phyloP scores from a whole-genome alignment of 1,140 invertebrate genomes.

The Pomacea maculata region DNA sequence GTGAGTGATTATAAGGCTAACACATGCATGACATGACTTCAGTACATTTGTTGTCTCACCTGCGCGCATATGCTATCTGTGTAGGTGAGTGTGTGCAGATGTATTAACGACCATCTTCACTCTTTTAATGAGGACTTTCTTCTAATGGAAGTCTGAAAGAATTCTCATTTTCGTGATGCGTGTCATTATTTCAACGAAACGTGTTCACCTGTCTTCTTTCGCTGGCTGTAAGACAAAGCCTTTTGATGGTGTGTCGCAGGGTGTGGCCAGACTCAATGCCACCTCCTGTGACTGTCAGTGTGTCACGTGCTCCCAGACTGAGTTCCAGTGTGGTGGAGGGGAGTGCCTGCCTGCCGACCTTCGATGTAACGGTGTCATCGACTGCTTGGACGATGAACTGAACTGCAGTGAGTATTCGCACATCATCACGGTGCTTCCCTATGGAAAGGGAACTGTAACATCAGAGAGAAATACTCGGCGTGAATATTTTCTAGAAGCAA shows the following conservation, averaged over 20 bases:
- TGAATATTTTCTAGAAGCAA: too few species aligned
- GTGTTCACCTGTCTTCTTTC: too few species aligned
- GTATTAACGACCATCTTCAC: background rate
- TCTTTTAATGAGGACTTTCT: too few species aligned
- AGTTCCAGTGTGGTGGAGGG: constrained; percentile 77
- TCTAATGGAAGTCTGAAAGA: too few species aligned
- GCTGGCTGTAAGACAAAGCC: background rate
- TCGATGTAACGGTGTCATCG: constrained; percentile 84
- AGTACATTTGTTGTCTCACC: too few species aligned
- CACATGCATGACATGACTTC: background rate
- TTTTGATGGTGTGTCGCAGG: constrained; percentile 24
- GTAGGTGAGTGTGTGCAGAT: too few species aligned
- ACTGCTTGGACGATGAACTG: constrained; percentile 86
- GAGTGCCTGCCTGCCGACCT: constrained; percentile 76
- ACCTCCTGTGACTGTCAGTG: constrained; percentile 78
- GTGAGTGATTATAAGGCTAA: constrained; percentile 49
- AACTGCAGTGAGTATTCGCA: constrained; percentile 67
- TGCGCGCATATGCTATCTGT: too few species aligned
- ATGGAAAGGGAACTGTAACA: too few species aligned
- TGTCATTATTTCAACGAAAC: too few species aligned
- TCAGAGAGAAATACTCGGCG: too few species aligned
- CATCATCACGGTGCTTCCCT: too few species aligned
- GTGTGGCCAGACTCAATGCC: constrained; percentile 53
- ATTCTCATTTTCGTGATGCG: too few species aligned
- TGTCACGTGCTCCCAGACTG: constrained; percentile 74